These are phyloP conservation scores for Montipora sp. DNA, from an alignment of 64 coral and sea anemone species.

Conservation along the genomic window DNA sequence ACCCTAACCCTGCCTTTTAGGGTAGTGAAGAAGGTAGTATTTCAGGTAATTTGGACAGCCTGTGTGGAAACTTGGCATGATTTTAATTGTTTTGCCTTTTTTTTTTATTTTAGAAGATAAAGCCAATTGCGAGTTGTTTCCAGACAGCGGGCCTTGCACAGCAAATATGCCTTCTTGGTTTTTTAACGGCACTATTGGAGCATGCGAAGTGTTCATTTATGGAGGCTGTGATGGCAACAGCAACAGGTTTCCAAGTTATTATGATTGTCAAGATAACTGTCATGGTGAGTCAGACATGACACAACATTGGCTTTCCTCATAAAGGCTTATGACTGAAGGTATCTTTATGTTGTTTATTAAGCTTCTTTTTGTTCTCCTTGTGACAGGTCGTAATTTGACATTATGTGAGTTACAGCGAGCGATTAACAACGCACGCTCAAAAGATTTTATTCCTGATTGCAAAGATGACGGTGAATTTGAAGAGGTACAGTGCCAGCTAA, in stretches of 20 bases:
- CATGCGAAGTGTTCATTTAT: slow-evolving; percentile 63
- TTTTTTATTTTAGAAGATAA: slow-evolving; percentile 6
- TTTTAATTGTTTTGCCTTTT: neutral
- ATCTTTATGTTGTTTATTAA: too few relatives aligned
- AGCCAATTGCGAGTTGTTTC: slow-evolving; percentile 11
- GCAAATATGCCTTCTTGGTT: slow-evolving; percentile 38
- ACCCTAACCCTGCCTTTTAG: too few relatives aligned
- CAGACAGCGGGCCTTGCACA: slow-evolving; percentile 42
- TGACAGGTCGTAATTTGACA: slow-evolving; percentile 54
- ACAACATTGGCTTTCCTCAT: too few relatives aligned
- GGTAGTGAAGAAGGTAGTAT: too few relatives aligned
- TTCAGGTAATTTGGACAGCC: too few relatives aligned
- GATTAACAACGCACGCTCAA: neutral
- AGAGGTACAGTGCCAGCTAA: slow-evolving; percentile 35
- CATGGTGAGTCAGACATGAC: slow-evolving; percentile 20
- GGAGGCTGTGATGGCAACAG: slow-evolving; percentile 61
- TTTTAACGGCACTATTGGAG: slow-evolving; percentile 23
- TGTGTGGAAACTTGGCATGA: too few relatives aligned
- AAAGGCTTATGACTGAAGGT: too few relatives aligned
- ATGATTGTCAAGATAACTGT: slow-evolving; percentile 44
- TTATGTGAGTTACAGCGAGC: slow-evolving; percentile 38
- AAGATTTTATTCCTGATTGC: slow-evolving; percentile 42
- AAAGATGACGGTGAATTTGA: slow-evolving; percentile 55
- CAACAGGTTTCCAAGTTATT: slow-evolving; percentile 64
- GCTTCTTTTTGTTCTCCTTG: neutral